Base-by-base conservation (phyloP, 2,113 vertebrate genomes). In the Hippoglossus stenolepis region DNA sequence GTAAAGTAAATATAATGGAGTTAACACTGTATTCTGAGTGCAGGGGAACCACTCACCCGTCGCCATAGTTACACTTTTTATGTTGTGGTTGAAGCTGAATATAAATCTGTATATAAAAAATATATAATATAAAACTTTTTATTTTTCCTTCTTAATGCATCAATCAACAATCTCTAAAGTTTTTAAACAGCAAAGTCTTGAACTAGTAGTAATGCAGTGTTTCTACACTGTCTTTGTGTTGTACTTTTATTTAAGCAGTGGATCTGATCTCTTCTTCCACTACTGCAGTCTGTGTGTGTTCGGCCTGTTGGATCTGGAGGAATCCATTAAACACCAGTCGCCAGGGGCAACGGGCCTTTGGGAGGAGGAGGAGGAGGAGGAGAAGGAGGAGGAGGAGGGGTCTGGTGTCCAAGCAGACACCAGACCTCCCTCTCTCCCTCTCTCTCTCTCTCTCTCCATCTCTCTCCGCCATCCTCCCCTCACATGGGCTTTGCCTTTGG, bases 401-500 rank as follows among this genome's bases (percentile, higher is more conserved):
- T 70, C 67, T 80, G 13, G 51, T 74, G 84, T 83, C 81, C 80
- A 78, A 75, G 74, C 85, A 2, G 40, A 43, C 11, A 85, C 83
- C 85, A 72, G 63, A 79, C 84, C 78, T 79, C 76, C 58, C 77
- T 82, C 80, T 20, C 58, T 57, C 62, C 38, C 23, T 43, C 66
- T 3, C 65, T 31, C 31, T 7, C 75, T 24, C 72, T 73, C 73
- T 18, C 47, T 61, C 21, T 43, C 71, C 26, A 65, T 6, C 67
- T 70, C 73, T 40, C 65, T 24, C 53, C 21, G 38, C 81, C 75
- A 65, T 76, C 76, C 73, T 57, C 24, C 56, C 72, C 71, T 15
- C 88, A 83, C 88, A 82, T 70, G 64, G 87, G 89, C 86, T 90
- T 92, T 94, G 92, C 93, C 90, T 93, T 93, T 95, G 94, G 94